Percentiles rank a stretch among this genome's conserved stretches.
Evolutionary conservation across 2,888 invertebrate species (phyloP).

Genomic region (Papilio elwesi): DNA sequence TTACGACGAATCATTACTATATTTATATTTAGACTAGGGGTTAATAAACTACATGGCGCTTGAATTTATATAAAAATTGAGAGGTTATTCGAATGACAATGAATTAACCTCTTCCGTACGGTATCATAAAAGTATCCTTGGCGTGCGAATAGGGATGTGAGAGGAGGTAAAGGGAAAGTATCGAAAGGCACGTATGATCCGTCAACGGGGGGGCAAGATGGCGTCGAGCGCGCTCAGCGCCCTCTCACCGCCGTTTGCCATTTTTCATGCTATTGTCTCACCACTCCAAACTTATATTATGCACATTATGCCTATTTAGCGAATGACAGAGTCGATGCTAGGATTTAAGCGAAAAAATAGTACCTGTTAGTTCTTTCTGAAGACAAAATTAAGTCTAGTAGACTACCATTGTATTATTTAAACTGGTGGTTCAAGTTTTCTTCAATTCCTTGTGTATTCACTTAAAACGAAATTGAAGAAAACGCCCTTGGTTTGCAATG

Average conservation of each 20-base stretch:
- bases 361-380: too few species aligned
- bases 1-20: too few species aligned
- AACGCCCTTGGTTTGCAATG: too few species aligned
- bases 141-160: not conserved
- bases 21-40: too few species aligned
- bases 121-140: not conserved
- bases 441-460: too few species aligned
- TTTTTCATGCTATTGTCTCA: constrained; percentile 37
- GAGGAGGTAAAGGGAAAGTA: constrained; percentile 20
- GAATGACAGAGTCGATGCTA: not conserved
- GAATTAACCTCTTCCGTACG: not conserved
- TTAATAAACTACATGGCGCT: too few species aligned
- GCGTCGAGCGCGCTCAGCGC: constrained; percentile 30
- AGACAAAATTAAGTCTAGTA: too few species aligned
- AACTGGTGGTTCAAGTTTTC: too few species aligned
- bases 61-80: not conserved
- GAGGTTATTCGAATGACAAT: not conserved
- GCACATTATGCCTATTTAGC: constrained; percentile 34
- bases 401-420: too few species aligned
- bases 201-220: constrained; percentile 21
- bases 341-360: not conserved
- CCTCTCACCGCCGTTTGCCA: constrained; percentile 31
- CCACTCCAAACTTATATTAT: constrained; percentile 25
- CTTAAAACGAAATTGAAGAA: too few species aligned
- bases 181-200: constrained; percentile 35